A percentile compares a stretch with the other conserved stretches of the same genome.
Evolutionary conservation across 2,797 vertebrate genomes (phyloP).

Genomic region (Onychomys arenicola): DNA sequence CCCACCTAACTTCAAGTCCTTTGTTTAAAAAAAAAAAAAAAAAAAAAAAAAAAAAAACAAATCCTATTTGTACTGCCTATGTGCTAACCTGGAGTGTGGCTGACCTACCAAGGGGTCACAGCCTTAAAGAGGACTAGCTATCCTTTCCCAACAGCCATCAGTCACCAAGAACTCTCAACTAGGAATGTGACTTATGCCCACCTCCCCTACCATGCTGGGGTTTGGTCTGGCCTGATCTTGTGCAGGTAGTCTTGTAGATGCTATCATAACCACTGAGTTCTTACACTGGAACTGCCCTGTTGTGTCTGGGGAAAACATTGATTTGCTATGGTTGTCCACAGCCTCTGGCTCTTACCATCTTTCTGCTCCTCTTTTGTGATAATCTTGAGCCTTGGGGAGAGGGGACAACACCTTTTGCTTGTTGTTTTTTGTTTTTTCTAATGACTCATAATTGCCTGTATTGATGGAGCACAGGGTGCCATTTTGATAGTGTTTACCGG

Average conservation of each 20-base stretch:
- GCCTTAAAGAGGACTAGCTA: background rate
- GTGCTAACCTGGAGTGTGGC: background rate
- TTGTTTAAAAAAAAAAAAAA: too few species aligned
- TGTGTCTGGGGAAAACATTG: too few species aligned
- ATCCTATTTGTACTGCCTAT: background rate
- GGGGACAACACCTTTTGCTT: background rate
- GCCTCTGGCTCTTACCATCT: background rate
- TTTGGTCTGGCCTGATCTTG: background rate
- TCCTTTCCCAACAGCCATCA: background rate
- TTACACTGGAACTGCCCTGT: background rate
- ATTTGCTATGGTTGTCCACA: background rate
- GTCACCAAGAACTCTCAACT: background rate
- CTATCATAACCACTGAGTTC: background rate
- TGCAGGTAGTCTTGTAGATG: background rate
- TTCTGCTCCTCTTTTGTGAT: background rate
- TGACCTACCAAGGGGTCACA: background rate
- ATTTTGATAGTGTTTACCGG: background rate
- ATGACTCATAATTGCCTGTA: background rate
- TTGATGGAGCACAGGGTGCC: background rate
- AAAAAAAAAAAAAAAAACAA: too few species aligned
- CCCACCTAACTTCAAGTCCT: background rate
- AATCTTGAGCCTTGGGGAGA: background rate
- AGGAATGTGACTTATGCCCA: background rate
- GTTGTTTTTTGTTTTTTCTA: background rate
- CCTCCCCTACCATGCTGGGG: background rate